phyloP scores from a whole-genome alignment of 2,113 vertebrate species.

The Microcebus jonahi region DNA sequence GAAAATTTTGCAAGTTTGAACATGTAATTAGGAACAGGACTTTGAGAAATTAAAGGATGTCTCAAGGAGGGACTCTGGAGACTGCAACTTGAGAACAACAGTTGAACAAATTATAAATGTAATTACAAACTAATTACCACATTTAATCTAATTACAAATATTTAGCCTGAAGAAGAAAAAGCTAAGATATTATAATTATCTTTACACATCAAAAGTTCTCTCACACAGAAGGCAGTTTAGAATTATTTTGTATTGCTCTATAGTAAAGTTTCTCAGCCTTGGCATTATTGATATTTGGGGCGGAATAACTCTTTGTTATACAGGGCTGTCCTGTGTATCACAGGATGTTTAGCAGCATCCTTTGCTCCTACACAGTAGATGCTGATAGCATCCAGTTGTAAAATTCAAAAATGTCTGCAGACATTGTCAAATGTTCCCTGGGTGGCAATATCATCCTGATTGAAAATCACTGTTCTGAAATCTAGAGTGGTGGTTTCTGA shows the following conservation, averaged over 20 bases:
- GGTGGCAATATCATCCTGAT: background rate
- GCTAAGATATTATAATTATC: background rate
- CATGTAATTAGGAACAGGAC: background rate
- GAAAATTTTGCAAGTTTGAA: background rate
- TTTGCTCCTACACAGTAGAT: background rate
- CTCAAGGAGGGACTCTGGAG: background rate
- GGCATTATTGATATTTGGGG: background rate
- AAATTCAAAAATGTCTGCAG: background rate
- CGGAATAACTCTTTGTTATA: background rate
- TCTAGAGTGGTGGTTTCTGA: background rate
- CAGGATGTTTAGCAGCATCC: background rate
- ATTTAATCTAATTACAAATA: constrained; percentile 59
- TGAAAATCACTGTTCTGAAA: background rate
- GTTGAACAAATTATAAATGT: constrained; percentile 28
- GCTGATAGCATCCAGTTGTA: background rate
- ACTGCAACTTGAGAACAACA: background rate
- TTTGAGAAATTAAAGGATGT: constrained; percentile 39
- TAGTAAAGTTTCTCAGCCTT: background rate
- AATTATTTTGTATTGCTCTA: background rate
- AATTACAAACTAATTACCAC: constrained; percentile 40
- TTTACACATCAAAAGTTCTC: background rate
- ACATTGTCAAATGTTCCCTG: background rate
- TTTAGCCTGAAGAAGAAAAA: background rate
- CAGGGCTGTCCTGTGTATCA: background rate
- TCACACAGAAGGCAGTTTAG: background rate